Evolutionary conservation across 2,113 vertebrate genomes (phyloP).

Genomic region (Apistogramma diplotaenia): DNA sequence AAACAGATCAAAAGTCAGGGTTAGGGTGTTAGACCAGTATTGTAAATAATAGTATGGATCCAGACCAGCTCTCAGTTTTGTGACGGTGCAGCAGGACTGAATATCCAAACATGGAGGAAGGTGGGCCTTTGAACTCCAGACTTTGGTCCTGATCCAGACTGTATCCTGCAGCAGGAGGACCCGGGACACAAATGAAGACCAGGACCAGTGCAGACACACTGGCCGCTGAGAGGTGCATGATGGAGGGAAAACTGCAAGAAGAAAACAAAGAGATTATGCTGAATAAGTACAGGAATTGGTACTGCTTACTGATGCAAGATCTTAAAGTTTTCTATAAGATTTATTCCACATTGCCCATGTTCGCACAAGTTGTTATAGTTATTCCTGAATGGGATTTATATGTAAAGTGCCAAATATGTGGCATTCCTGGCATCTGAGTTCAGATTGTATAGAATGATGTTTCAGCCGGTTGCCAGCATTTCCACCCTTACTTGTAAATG

Average conservation of each 20-base stretch:
- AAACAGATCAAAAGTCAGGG: background rate
- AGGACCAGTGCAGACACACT: slow-evolving; percentile 8
- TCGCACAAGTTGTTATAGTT: background rate
- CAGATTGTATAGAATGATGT: too few species aligned
- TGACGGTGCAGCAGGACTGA: slow-evolving; percentile 87
- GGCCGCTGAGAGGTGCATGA: slow-evolving; percentile 19
- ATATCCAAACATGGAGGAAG: slow-evolving; percentile 87
- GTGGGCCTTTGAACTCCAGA: slow-evolving; percentile 77
- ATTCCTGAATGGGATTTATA: background rate
- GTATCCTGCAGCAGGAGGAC: slow-evolving; percentile 70
- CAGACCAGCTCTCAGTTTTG: slow-evolving; percentile 80
- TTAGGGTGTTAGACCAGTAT: background rate
- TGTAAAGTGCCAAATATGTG: background rate
- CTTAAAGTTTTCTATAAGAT: background rate
- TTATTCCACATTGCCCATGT: background rate
- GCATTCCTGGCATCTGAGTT: background rate
- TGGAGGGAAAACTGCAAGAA: slow-evolving; percentile 10
- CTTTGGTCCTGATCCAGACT: slow-evolving; percentile 83
- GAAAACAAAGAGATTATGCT: background rate
- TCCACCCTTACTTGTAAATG: background rate
- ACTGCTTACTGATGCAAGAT: background rate
- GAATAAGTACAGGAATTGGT: background rate
- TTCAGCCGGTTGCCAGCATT: background rate
- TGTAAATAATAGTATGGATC: background rate
- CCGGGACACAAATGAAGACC: slow-evolving; percentile 4